These are phyloP conservation scores for Coracopsis vasa DNA, from an alignment of 2,113 vertebrate genomes.

Conservation along the genomic window DNA sequence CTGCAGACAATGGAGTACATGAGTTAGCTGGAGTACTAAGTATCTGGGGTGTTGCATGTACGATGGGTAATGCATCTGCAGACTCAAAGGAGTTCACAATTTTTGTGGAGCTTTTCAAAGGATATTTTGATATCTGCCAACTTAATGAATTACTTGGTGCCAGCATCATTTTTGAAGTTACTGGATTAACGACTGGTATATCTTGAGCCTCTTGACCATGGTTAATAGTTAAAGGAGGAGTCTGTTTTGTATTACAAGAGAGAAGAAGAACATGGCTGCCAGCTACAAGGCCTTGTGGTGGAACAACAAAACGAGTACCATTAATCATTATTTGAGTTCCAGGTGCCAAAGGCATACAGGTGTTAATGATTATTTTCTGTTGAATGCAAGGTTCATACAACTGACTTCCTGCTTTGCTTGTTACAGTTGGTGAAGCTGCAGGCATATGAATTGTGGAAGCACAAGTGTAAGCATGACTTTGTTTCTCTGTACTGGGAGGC, in stretches of 20 bases:
- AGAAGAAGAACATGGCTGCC: conserved; percentile 93
- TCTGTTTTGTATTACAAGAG: conserved; percentile 79
- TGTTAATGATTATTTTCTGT: conserved; percentile 94
- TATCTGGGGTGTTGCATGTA: conserved; percentile 78
- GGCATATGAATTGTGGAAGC: conserved; percentile 46
- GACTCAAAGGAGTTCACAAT: conserved; percentile 78
- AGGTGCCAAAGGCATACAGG: conserved; percentile 85
- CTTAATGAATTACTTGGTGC: conserved; percentile 60
- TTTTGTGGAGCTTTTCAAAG: conserved; percentile 77
- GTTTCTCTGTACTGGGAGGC: conserved; percentile 60
- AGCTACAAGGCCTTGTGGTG: conserved; percentile 89
- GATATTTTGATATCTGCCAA: conserved; percentile 65
- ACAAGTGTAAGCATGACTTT: conserved; percentile 36
- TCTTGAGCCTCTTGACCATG: conserved; percentile 53
- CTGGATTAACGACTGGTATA: conserved; percentile 32
- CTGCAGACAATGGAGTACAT: conserved; percentile 59
- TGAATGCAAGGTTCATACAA: conserved; percentile 77
- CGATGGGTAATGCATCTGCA: conserved; percentile 74
- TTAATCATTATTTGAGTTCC: conserved; percentile 96
- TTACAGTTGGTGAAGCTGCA: conserved; percentile 45
- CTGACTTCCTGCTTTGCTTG: conserved; percentile 52
- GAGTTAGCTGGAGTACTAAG: conserved; percentile 67
- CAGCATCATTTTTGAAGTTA: conserved; percentile 65
- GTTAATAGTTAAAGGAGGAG: conserved; percentile 61
- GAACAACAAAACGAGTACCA: conserved; percentile 89